Percentiles rank a stretch among this genome's conserved stretches.
Evolutionary conservation across 2,113 vertebrate species (phyloP).

Genomic region (Microtus oregoni): DNA sequence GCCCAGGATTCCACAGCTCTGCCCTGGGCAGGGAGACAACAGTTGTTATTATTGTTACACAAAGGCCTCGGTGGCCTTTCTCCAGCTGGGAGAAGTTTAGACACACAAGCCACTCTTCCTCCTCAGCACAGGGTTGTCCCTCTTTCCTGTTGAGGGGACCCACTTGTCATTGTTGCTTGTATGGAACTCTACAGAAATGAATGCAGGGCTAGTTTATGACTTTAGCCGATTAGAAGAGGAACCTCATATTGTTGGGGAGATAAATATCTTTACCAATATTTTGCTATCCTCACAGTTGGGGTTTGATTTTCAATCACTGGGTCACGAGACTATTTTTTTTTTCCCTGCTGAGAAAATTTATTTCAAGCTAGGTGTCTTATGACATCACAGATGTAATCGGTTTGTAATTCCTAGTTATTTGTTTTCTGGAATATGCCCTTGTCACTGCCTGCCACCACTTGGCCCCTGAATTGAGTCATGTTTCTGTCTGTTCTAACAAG

Average conservation of each 20-base stretch:
- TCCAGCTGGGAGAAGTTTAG: neutral
- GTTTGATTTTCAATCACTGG: neutral
- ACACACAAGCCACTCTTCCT: neutral
- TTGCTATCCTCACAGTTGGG: neutral
- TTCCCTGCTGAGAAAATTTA: slow-evolving; percentile 15
- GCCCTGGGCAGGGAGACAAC: neutral
- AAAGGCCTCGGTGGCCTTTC: neutral
- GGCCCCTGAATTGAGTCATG: neutral
- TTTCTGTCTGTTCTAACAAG: neutral
- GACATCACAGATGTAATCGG: neutral
- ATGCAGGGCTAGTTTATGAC: neutral
- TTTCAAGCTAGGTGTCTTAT: neutral
- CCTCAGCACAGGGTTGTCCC: neutral
- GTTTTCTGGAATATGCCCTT: slow-evolving; percentile 18
- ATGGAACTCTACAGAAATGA: neutral
- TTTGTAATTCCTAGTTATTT: neutral
- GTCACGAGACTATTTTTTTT: neutral
- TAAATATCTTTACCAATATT: neutral
- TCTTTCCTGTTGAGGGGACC: neutral
- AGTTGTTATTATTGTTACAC: neutral
- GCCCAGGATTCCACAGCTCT: slow-evolving; percentile 49
- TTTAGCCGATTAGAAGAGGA: neutral
- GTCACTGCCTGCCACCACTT: neutral
- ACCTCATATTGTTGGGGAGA: neutral
- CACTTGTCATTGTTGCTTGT: neutral